Evolutionary conservation across 1,140 invertebrate genomes (phyloP), one percentile per base, ranked within the genome.

Genomic region (Anadara kagoshimensis): DNA sequence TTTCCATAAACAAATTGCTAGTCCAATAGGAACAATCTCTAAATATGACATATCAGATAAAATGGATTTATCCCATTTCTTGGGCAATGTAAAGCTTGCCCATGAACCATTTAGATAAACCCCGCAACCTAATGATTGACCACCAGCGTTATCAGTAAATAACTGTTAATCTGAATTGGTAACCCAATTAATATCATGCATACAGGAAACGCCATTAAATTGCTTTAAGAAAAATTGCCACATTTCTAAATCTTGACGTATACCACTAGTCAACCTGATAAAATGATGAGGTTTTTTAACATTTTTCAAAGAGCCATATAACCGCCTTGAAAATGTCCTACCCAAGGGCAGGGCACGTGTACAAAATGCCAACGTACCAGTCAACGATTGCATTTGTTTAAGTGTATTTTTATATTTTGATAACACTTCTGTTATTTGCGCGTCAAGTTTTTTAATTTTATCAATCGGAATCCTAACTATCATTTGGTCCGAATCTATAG

Each of bases 331-430:
- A 51, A 78, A 81, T 18, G 76, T 49, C 7, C 73, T 36, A n/a
- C 76, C 76, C 36, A 66, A 26, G 5, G 49, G 36, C 1, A 78
- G 51, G 14, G 73, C 79, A 41, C 61, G 66, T 22, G 72, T 65
- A 24, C 57, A 58, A 65, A 78, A 78, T 47, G 72, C 71, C 18
- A 79, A 59, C 1, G 29, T n/a, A 16, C 80, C 80, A 4, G 74
- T 70, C 14, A 77, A 22, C 7, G 66, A 74, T 57, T 81, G 77
- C 58, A 79, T 63, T 7, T 74, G 64, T 18, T 62, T 70, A 18
- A 69, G 45, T n/a, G 64, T 63, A 8, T 45, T 43, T 67, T 67
- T 67, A n/a, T 18, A n/a, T 67, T 67, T 53, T 5, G 49, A 5
- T 5, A 44, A 24, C 14, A 67, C 43, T 8, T 22, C 12, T 20